phyloP scores from a whole-genome alignment of 2,113 vertebrate genomes.

The Puntigrus tetrazona region DNA sequence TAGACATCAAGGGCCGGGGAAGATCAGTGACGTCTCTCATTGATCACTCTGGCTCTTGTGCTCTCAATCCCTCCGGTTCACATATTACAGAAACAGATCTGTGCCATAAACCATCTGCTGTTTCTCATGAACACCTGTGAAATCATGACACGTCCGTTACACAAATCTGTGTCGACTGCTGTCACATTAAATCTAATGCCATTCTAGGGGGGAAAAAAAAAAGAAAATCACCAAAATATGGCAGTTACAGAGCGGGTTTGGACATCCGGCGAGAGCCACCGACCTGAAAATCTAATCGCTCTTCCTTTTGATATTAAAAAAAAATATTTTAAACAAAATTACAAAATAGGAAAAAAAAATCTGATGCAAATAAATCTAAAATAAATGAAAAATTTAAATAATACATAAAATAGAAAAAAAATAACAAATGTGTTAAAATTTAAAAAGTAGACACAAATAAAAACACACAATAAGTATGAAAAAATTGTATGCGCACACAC shows the following conservation, averaged over 20 bases:
- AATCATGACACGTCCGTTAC: background rate
- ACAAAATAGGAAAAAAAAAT: too few species aligned
- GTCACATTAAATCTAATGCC: background rate
- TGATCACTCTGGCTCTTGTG: background rate
- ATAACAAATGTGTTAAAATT: too few species aligned
- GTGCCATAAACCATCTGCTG: background rate
- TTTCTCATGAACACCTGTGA: background rate
- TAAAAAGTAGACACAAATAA: too few species aligned
- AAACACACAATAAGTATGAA: too few species aligned
- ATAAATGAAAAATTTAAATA: too few species aligned
- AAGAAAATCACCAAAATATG: background rate
- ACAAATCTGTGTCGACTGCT: background rate
- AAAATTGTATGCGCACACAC: too few species aligned
- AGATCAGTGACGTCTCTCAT: background rate
- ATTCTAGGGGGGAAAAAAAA: background rate
- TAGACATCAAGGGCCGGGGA: background rate
- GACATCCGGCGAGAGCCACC: background rate
- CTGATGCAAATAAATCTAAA: too few species aligned
- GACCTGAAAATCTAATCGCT: background rate
- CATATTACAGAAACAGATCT: slow-evolving; percentile 19
- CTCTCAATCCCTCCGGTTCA: background rate
- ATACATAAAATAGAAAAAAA: too few species aligned
- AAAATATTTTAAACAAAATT: background rate
- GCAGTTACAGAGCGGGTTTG: background rate
- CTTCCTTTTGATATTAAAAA: background rate